Conservation (phyloP, 2,113 vertebrate species). For the Daboia siamensis region DNA sequence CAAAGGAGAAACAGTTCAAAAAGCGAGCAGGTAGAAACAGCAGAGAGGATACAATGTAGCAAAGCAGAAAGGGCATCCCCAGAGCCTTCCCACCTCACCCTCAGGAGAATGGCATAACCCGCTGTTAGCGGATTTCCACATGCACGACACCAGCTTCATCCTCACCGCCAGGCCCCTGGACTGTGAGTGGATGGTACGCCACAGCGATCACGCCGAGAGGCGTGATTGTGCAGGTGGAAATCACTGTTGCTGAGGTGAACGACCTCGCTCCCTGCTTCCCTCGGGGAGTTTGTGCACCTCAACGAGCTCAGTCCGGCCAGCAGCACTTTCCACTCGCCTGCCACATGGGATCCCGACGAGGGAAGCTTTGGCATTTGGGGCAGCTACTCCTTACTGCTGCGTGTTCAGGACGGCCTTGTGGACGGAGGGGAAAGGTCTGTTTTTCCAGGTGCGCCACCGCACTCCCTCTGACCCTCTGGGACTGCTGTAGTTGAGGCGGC, state of each 20-base stretch:
- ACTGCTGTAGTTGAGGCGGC: constrained; percentile 72
- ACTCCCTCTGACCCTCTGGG: constrained; percentile 66
- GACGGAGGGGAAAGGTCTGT: constrained; percentile 12
- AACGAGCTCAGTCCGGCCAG: constrained; percentile 77
- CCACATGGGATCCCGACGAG: constrained; percentile 80
- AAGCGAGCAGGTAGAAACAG: too few relatives aligned
- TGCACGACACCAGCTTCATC: constrained; percentile 86
- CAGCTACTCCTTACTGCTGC: constrained; percentile 70
- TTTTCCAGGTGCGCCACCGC: constrained; percentile 63
- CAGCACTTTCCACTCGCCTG: constrained; percentile 78
- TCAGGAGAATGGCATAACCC: too few relatives aligned
- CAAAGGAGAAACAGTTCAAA: too few relatives aligned
- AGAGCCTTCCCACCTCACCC: too few relatives aligned
- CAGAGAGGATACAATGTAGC: too few relatives aligned
- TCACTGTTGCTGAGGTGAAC: constrained; percentile 84
- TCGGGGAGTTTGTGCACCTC: constrained; percentile 63
- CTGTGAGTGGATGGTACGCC: constrained; percentile 78
- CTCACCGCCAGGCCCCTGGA: constrained; percentile 83
- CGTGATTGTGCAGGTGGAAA: constrained; percentile 82
- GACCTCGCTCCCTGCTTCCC: constrained; percentile 84
- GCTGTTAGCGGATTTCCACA: constrained; percentile 84
- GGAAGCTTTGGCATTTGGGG: constrained; percentile 78
- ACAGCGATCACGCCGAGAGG: constrained; percentile 84
- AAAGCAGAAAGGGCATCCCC: too few relatives aligned
- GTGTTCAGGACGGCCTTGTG: background rate